phyloP scores from a whole-genome alignment of 1,140 invertebrate genomes.

The Apocrypta bakeri region DNA sequence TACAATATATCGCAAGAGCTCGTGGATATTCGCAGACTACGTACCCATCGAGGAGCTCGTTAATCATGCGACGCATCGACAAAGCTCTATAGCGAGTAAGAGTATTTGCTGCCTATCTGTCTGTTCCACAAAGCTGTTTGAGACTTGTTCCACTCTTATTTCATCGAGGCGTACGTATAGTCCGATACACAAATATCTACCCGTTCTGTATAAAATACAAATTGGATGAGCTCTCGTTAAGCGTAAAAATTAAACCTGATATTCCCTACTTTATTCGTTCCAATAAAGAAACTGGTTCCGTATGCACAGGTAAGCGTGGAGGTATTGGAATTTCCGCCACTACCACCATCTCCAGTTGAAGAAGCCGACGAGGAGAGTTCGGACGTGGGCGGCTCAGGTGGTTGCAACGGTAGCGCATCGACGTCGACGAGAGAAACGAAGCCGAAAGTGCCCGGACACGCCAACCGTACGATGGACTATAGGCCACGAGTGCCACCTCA shows the following conservation, averaged over 20 bases:
- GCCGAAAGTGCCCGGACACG: constrained; percentile 62
- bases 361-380: constrained; percentile 85
- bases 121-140: background rate
- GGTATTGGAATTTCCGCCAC: constrained; percentile 83
- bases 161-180: too few species aligned
- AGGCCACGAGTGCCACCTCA: constrained; percentile 83
- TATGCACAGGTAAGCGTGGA: constrained; percentile 73
- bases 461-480: constrained; percentile 70
- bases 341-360: constrained; percentile 85
- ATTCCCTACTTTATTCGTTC: background rate
- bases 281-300: background rate
- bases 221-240: background rate
- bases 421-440: constrained; percentile 35
- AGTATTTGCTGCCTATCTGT: background rate
- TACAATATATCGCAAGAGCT: too few species aligned
- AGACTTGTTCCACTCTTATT: too few species aligned
- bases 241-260: background rate
- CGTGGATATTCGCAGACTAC: constrained; percentile 22
- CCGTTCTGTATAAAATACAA: background rate
- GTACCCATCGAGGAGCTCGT: constrained; percentile 18
- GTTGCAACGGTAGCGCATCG: constrained; percentile 69
- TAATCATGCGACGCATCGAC: constrained; percentile 9
- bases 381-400: constrained; percentile 76
- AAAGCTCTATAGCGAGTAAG: background rate
- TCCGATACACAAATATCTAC: too few species aligned